Conservation (phyloP, 2,888 invertebrate genomes). For the Boloria selene region DNA sequence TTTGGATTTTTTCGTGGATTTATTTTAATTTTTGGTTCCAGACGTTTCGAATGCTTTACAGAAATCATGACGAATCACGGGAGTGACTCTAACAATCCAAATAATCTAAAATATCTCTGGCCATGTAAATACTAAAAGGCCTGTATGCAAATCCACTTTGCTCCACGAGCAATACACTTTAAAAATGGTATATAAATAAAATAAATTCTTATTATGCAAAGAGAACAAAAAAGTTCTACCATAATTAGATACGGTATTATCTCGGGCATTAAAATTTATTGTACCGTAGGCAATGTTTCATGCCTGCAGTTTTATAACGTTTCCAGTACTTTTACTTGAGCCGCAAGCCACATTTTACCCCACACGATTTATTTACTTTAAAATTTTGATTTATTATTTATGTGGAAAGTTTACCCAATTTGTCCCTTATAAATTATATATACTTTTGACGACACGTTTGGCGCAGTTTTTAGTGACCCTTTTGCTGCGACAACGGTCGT, state of each 20-base stretch:
- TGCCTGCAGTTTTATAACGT: constrained; percentile 32
- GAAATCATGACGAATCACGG: too few species aligned
- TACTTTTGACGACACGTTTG: too few species aligned
- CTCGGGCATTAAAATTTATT: constrained; percentile 38
- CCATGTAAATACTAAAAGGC: constrained; percentile 33
- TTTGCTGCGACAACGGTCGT: too few species aligned
- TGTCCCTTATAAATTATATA: too few species aligned
- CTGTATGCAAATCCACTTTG: constrained; percentile 38
- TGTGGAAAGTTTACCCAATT: too few species aligned
- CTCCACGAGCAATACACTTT: constrained; percentile 37
- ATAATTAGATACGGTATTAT: constrained; percentile 41
- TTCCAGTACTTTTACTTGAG: constrained; percentile 7
- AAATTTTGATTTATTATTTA: neutral
- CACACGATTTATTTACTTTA: constrained; percentile 6
- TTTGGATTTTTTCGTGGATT: too few species aligned
- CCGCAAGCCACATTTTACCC: constrained; percentile 13
- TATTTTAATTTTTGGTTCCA: too few species aligned
- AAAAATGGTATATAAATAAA: constrained; percentile 40
- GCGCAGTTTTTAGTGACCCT: too few species aligned
- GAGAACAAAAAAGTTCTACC: constrained; percentile 36
- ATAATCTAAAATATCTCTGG: too few species aligned
- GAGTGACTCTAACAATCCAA: too few species aligned
- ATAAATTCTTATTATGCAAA: constrained; percentile 41
- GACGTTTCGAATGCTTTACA: too few species aligned
- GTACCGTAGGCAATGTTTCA: constrained; percentile 29